Evolutionary conservation across 2,888 invertebrate species (phyloP).

Genomic region (Phortica okadai): DNA sequence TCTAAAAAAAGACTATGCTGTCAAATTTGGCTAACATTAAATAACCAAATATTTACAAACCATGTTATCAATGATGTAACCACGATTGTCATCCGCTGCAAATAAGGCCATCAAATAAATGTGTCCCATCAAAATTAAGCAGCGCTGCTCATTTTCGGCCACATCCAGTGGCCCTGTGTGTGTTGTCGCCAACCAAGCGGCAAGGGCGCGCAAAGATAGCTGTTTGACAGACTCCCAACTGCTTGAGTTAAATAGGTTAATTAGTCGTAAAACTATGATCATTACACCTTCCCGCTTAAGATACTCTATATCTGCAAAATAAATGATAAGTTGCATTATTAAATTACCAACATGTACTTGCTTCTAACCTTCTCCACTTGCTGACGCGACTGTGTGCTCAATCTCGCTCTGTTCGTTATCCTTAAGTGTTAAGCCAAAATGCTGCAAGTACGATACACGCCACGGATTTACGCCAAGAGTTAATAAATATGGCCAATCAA

Average conservation of each 20-base stretch:
- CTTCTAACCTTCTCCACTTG: constrained; percentile 51
- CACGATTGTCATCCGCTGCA: constrained; percentile 66
- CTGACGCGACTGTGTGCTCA: constrained; percentile 58
- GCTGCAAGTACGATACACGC: constrained; percentile 62
- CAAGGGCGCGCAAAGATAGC: constrained; percentile 66
- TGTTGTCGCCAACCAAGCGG: constrained; percentile 61
- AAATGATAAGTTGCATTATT: not conserved
- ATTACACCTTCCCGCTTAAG: constrained; percentile 64
- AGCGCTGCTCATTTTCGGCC: constrained; percentile 9
- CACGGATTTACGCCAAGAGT: constrained; percentile 61
- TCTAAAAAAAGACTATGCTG: constrained; percentile 46
- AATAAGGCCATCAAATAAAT: constrained; percentile 67
- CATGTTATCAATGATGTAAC: constrained; percentile 71
- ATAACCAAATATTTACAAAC: constrained; percentile 40
- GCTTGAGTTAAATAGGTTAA: constrained; percentile 70
- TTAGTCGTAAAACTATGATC: constrained; percentile 65
- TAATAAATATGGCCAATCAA: constrained; percentile 67
- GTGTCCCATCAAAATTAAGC: constrained; percentile 63
- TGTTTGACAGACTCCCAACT: constrained; percentile 71
- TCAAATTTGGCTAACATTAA: not conserved
- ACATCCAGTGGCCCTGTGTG: not conserved
- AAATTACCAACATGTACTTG: no score
- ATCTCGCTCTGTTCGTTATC: constrained; percentile 51
- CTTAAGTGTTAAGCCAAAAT: constrained; percentile 48
- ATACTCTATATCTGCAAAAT: constrained; percentile 58